Evolutionary conservation across 2,888 invertebrate species (phyloP), one percentile per base, ranked within the genome.

Genomic region (Aplocera efformata): DNA sequence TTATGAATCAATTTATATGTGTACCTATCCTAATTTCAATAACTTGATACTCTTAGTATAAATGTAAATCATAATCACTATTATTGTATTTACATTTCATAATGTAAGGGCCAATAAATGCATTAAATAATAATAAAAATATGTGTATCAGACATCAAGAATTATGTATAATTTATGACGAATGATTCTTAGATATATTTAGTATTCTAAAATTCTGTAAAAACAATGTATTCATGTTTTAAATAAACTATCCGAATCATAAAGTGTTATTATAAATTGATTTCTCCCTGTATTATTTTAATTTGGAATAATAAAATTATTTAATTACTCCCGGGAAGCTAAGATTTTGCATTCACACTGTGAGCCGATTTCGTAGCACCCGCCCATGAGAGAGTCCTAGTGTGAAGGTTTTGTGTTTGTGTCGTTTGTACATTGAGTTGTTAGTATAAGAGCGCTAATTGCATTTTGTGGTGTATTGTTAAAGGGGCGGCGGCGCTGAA

Each of bases 401-500:
- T 63, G 60, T 44, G 50, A 29, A 43, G 54, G 56, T 33, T 36
- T 42, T 56, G 53, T 61, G 56, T 66, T 52, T 68, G 53, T 60
- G 53, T 42, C 42, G 56, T 58, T 56, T 60, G 48, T 49, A 48
- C 48, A 42, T 46, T 48, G 43, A 42, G 45, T 57, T 51, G 48
- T n/a, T n/a, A n/a, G n/a, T n/a, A n/a, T n/a, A n/a, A n/a, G n/a
- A n/a, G 50, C 51, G 42, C 51, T 71, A 65, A 71, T 47, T 51
- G 42, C 54, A 53, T 46, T 9, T 43, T 64, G 43, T 71, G 67
- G 65, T 83, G 13, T 80, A 68, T 91, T 90, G 86, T 92, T 93
- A 83, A 91, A 94, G 94, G 88, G 91, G 91, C 74, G 91, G 91
- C 72, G 92, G 91, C 72, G 91, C 91, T 67, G 96, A 96, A 79